Evolutionary conservation across 2,113 vertebrate species (phyloP).

Genomic region (Lophochroa leadbeateri): DNA sequence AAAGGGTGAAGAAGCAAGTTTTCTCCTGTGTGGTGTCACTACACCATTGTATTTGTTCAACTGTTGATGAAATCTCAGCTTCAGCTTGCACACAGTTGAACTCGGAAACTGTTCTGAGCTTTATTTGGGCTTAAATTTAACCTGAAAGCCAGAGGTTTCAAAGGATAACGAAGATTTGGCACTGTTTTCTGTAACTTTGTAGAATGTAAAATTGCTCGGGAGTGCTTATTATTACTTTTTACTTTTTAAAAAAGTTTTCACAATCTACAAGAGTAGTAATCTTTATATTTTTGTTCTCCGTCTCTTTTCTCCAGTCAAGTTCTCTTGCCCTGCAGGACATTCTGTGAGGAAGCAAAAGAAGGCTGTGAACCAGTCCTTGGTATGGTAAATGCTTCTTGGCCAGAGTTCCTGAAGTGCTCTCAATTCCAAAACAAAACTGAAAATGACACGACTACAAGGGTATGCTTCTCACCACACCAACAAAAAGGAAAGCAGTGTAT

Average conservation of each 20-base stretch:
- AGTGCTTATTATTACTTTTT: neutral
- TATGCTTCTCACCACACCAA: conserved; percentile 84
- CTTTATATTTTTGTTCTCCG: conserved; percentile 12
- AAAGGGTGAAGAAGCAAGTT: neutral
- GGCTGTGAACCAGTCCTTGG: conserved; percentile 91
- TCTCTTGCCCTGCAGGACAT: conserved; percentile 87
- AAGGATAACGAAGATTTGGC: neutral
- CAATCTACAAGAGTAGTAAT: neutral
- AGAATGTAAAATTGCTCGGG: neutral
- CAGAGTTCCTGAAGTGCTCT: conserved; percentile 91
- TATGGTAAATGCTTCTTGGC: conserved; percentile 94
- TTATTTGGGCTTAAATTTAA: neutral
- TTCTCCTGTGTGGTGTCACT: neutral
- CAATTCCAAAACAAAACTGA: conserved; percentile 83
- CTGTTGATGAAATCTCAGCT: neutral
- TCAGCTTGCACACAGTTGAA: neutral
- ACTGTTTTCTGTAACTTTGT: neutral
- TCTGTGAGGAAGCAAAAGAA: conserved; percentile 91
- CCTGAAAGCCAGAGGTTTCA: neutral
- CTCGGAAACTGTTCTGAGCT: neutral
- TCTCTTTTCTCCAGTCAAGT: conserved; percentile 55
- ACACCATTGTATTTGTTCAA: neutral
- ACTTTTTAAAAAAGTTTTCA: neutral
- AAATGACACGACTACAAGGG: conserved; percentile 29
- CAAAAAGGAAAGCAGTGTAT: conserved; percentile 82